These are phyloP conservation scores for Sciaenops ocellatus DNA, from an alignment of 2,797 vertebrate species.

Conservation along the genomic window DNA sequence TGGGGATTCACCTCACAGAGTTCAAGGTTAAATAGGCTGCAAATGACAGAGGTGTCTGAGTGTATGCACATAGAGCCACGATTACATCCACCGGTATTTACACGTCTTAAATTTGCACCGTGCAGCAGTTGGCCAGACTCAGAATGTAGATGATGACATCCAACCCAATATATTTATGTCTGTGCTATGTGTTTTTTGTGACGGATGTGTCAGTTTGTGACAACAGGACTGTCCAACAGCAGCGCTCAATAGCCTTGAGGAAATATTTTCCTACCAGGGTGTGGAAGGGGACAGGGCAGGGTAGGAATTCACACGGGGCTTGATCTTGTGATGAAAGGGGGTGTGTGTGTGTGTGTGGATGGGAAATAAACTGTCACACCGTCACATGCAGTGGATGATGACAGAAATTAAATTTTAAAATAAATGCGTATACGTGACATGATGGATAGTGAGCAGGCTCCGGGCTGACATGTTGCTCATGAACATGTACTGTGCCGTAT, in stretches of 20 bases:
- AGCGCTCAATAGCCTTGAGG: constrained; percentile 33
- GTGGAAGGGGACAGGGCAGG: constrained; percentile 34
- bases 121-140: constrained; percentile 33
- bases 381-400: constrained; percentile 14
- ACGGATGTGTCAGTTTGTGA: constrained; percentile 22
- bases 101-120: constrained; percentile 38
- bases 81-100: constrained; percentile 41
- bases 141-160: constrained; percentile 16
- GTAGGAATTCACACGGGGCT: constrained; percentile 44
- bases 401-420: constrained; percentile 14
- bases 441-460: constrained; percentile 13
- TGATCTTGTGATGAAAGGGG: constrained; percentile 56
- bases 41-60: constrained; percentile 16
- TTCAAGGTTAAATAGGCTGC: constrained; percentile 16
- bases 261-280: constrained; percentile 58
- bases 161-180: constrained; percentile 31
- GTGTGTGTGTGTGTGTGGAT: constrained; percentile 23
- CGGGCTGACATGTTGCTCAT: constrained; percentile 12
- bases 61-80: not conserved
- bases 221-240: constrained; percentile 3
- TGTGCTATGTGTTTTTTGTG: constrained; percentile 11
- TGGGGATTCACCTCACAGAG: not conserved
- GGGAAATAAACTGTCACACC: constrained; percentile 13
- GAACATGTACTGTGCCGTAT: constrained; percentile 36
- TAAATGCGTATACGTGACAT: constrained; percentile 2